phyloP scores from a whole-genome alignment of 2,113 vertebrate genomes.

The Mystacornis crossleyi region DNA sequence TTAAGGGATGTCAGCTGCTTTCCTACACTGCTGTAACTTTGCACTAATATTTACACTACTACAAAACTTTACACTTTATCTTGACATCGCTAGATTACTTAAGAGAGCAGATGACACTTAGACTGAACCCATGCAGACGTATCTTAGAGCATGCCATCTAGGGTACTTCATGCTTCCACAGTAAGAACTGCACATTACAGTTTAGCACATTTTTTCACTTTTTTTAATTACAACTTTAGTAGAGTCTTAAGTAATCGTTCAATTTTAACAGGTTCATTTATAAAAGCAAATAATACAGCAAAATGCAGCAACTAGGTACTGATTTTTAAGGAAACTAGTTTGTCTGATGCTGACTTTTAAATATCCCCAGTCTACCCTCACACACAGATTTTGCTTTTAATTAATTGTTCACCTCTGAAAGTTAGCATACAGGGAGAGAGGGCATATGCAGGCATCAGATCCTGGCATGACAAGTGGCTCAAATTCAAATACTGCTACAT shows the following conservation, averaged over 20 bases:
- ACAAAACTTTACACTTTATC: background rate
- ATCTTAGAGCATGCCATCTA: background rate
- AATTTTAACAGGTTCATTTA: background rate
- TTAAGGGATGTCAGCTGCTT: background rate
- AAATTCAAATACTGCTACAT: background rate
- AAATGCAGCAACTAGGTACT: background rate
- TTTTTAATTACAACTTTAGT: background rate
- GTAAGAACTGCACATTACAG: background rate
- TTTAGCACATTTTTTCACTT: background rate
- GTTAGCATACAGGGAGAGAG: background rate
- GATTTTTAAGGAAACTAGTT: background rate
- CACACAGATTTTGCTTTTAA: background rate
- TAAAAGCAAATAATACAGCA: background rate
- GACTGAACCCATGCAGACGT: background rate
- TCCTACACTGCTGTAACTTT: background rate
- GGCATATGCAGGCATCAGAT: background rate
- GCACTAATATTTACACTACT: background rate
- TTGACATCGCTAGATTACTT: background rate
- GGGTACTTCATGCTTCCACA: background rate
- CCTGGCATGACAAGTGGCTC: background rate
- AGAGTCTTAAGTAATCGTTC: background rate
- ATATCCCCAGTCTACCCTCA: background rate
- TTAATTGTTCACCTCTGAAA: background rate
- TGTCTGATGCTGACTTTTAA: background rate
- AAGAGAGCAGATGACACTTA: background rate